Evolutionary conservation across 2,888 invertebrate species (phyloP).

Genomic region (Melipona bicolor): DNA sequence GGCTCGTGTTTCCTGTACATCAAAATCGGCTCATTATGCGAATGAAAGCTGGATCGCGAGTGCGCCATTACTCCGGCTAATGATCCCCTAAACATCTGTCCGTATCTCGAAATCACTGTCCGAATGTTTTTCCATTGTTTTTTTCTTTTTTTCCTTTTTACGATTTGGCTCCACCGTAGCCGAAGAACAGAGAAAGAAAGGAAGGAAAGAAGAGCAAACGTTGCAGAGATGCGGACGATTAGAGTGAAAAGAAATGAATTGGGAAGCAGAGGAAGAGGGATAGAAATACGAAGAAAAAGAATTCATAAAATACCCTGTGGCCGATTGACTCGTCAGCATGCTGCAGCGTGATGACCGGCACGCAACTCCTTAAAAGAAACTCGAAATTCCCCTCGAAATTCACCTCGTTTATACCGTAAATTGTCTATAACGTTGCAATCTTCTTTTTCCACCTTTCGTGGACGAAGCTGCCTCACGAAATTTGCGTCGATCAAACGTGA

Average conservation of each 20-base stretch:
- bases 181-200: neutral
- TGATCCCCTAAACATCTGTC: constrained; percentile 73
- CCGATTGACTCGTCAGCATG: constrained; percentile 76
- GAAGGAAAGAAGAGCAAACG: neutral
- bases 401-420: constrained; percentile 54
- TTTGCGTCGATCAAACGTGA: neutral
- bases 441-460: neutral
- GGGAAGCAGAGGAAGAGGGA: neutral
- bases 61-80: constrained; percentile 65
- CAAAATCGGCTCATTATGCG: constrained; percentile 40
- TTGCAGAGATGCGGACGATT: constrained; percentile 32
- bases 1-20: neutral
- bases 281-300: constrained; percentile 32
- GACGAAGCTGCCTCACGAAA: constrained; percentile 30
- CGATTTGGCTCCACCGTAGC: constrained; percentile 21
- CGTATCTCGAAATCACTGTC: constrained; percentile 63
- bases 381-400: constrained; percentile 67
- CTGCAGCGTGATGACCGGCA: constrained; percentile 54
- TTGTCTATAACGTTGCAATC: constrained; percentile 31
- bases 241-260: constrained; percentile 17
- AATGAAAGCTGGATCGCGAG: constrained; percentile 47
- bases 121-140: constrained; percentile 43
- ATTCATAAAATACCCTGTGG: constrained; percentile 62
- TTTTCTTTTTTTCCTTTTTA: constrained; percentile 15
- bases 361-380: constrained; percentile 62